These are phyloP conservation scores for Steinernema carpocapsae DNA, from an alignment of 2,888 invertebrate genomes.

Conservation along the genomic window DNA sequence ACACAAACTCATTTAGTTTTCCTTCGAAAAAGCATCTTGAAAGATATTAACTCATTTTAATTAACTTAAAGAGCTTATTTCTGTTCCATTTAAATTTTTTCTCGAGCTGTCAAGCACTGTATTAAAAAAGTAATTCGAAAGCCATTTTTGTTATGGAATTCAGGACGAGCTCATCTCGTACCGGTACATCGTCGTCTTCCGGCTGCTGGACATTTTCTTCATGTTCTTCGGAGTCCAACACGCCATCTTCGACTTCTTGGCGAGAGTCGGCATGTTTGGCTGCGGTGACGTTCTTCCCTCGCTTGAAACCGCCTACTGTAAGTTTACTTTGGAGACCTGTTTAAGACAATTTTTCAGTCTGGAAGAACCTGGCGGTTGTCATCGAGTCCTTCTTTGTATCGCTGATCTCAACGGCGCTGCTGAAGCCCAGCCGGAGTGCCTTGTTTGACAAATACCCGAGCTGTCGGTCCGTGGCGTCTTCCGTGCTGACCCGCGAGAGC, in stretches of 20 bases:
- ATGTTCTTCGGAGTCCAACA: conserved; percentile 53
- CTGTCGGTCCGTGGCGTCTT: conserved; percentile 38
- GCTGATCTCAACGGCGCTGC: conserved; percentile 62
- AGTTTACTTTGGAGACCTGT: conserved; percentile 17
- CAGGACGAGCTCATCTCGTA: conserved; percentile 63
- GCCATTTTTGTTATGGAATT: conserved; percentile 29
- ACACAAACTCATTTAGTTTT: no score
- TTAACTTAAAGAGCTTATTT: no score
- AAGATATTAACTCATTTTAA: no score
- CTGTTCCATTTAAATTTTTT: no score
- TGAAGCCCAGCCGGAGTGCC: conserved; percentile 52
- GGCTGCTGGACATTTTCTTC: conserved; percentile 51
- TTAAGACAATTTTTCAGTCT: conserved; percentile 51
- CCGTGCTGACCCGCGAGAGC: conserved; percentile 39
- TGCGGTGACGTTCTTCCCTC: conserved; percentile 48
- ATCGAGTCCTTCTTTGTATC: conserved; percentile 64
- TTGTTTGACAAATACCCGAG: conserved; percentile 49
- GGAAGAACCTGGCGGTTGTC: conserved; percentile 65
- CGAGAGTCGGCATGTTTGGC: conserved; percentile 53
- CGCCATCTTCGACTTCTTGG: conserved; percentile 64
- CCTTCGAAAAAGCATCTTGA: no score
- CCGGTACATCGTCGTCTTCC: conserved; percentile 60
- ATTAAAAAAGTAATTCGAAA: no score
- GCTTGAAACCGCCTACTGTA: conserved; percentile 55
- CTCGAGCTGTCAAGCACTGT: no score